These are phyloP conservation scores for Melanocharis versteri DNA, from an alignment of 2,113 vertebrate species.

Conservation along the genomic window DNA sequence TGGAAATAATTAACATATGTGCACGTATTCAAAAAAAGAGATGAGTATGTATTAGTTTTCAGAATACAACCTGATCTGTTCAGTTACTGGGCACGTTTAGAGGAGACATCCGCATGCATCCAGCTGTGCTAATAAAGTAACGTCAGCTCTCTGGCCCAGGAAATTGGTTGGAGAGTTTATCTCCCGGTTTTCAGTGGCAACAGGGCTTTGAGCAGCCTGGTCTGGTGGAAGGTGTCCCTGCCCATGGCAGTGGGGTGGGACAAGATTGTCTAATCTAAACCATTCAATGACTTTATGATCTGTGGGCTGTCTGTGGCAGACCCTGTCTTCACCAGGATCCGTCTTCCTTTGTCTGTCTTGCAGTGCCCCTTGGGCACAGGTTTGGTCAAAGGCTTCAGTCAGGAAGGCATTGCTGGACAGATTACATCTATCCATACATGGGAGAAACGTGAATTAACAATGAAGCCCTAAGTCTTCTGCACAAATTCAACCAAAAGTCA, in stretches of 20 bases:
- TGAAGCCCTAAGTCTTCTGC: neutral
- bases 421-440: neutral
- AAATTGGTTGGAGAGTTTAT: neutral
- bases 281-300: neutral
- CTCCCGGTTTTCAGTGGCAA: accelerated
- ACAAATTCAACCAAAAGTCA: neutral
- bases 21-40: neutral
- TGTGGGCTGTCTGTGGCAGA: neutral
- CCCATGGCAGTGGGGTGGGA: neutral
- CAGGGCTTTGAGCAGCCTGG: neutral
- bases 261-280: neutral
- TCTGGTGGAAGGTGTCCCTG: neutral
- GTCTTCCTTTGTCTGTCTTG: neutral
- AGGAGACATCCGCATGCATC: neutral
- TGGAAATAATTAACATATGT: neutral
- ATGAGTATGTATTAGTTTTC: neutral
- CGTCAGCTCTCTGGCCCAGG: neutral
- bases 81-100: neutral
- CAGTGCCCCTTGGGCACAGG: neutral
- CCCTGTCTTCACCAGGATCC: neutral
- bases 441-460: neutral
- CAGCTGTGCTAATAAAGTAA: neutral
- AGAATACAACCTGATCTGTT: neutral
- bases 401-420: neutral
- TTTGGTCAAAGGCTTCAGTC: neutral